These are phyloP conservation scores for Pristis pectinata DNA, from an alignment of 2,797 vertebrate species.

Conservation along the genomic window DNA sequence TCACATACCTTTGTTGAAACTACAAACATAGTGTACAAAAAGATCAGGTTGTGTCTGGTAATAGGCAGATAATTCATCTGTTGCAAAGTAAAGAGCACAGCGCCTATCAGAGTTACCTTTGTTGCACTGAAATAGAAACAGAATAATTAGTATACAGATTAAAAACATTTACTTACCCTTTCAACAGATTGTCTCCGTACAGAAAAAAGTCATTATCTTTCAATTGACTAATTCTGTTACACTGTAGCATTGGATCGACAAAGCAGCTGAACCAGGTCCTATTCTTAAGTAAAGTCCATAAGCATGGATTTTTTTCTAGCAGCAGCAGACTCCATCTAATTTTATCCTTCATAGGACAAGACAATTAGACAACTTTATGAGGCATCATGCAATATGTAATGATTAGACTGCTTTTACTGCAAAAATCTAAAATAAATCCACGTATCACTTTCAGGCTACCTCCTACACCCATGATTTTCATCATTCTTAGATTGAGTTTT, in stretches of 20 bases:
- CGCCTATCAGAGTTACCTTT: constrained; percentile 83
- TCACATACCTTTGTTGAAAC: constrained; percentile 76
- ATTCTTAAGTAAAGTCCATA: neutral
- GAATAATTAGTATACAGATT: constrained; percentile 26
- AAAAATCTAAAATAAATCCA: neutral
- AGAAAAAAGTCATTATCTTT: neutral
- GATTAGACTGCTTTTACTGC: neutral
- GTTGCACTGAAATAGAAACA: constrained; percentile 67
- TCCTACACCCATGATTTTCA: neutral
- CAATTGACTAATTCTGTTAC: neutral
- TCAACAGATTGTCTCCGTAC: neutral
- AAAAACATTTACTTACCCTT: neutral
- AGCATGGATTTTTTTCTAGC: neutral
- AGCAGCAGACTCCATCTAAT: neutral
- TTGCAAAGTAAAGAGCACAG: constrained; percentile 86
- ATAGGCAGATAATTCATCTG: constrained; percentile 68
- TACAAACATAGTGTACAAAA: constrained; percentile 79
- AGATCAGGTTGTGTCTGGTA: constrained; percentile 76
- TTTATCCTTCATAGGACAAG: neutral
- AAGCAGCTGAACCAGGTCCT: no score
- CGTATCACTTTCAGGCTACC: neutral
- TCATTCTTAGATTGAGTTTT: neutral
- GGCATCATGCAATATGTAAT: neutral
- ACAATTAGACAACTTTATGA: neutral
- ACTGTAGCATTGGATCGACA: no score